Evolutionary conservation across 30 jellyfish, hydroid and myxozoan genomes (phyloP).

Genomic region (Aurelia sp.): DNA sequence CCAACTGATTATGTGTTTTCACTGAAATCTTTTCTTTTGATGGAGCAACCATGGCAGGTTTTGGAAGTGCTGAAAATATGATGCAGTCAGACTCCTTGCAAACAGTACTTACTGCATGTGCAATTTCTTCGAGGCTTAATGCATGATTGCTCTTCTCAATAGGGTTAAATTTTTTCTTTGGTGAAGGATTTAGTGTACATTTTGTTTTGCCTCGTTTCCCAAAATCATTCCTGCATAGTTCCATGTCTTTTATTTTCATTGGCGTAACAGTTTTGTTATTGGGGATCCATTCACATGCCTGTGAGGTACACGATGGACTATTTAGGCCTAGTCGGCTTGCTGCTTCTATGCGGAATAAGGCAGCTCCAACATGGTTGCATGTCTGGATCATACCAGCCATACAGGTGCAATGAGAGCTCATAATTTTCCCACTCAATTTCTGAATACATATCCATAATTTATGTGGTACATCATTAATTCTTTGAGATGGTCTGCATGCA

Average conservation of each 20-base stretch:
- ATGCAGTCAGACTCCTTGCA: slow-evolving; percentile 32
- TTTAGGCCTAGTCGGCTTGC: too few species aligned
- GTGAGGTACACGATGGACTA: slow-evolving; percentile 41
- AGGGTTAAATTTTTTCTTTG: slow-evolving; percentile 14
- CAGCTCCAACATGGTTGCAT: too few species aligned
- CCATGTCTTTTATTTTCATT: slow-evolving; percentile 13
- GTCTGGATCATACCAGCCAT: too few species aligned
- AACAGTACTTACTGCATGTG: not conserved
- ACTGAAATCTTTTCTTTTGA: not conserved
- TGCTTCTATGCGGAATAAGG: too few species aligned
- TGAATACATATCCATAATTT: too few species aligned
- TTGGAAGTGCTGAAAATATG: slow-evolving; percentile 42
- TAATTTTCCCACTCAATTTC: too few species aligned
- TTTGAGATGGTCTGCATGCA: too few species aligned
- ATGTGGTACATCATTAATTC: too few species aligned
- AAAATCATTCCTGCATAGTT: slow-evolving; percentile 7
- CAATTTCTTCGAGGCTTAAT: not conserved
- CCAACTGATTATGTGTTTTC: not conserved
- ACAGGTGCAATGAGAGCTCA: too few species aligned
- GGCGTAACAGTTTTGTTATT: slow-evolving; percentile 21
- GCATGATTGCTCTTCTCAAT: not conserved
- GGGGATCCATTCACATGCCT: slow-evolving; percentile 48
- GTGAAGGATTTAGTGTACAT: slow-evolving; percentile 7
- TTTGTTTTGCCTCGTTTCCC: slow-evolving; percentile 13
- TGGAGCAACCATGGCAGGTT: not conserved